Conservation (phyloP, 2,797 vertebrate species). For the Synanceia verrucosa region DNA sequence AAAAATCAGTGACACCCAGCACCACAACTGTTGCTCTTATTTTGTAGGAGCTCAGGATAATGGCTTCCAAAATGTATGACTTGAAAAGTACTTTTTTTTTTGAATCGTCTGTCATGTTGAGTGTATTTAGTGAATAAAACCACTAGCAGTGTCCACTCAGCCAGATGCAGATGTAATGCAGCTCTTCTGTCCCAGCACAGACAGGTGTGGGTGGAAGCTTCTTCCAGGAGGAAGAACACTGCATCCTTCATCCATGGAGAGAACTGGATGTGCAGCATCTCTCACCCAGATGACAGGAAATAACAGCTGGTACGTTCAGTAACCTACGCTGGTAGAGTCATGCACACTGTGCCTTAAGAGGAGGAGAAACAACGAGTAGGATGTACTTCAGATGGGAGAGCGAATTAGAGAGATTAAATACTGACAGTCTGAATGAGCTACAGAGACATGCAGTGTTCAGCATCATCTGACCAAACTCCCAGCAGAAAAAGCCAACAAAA, state of each 20-base stretch:
- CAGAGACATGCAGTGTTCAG: neutral
- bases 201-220: constrained; percentile 56
- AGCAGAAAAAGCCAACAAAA: neutral
- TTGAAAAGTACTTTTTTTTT: too few species aligned
- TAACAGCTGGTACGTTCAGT: neutral
- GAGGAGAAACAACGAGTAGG: neutral
- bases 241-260: too few species aligned
- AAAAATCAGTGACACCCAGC: neutral
- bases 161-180: constrained; percentile 32
- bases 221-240: constrained; percentile 44
- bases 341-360: neutral
- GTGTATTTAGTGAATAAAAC: constrained; percentile 1
- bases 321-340: constrained; percentile 13
- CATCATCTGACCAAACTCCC: neutral
- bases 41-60: neutral
- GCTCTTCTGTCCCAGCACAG: constrained; percentile 51
- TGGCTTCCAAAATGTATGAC: too few species aligned
- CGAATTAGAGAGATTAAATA: neutral
- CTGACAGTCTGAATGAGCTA: constrained; percentile 1
- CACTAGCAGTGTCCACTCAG: constrained; percentile 31
- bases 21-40: neutral
- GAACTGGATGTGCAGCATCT: too few species aligned
- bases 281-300: constrained; percentile 12
- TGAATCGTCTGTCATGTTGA: neutral
- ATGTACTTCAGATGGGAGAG: neutral